Conservation (phyloP, 2,888 invertebrate genomes). For the Drosophila tanythrix region DNA sequence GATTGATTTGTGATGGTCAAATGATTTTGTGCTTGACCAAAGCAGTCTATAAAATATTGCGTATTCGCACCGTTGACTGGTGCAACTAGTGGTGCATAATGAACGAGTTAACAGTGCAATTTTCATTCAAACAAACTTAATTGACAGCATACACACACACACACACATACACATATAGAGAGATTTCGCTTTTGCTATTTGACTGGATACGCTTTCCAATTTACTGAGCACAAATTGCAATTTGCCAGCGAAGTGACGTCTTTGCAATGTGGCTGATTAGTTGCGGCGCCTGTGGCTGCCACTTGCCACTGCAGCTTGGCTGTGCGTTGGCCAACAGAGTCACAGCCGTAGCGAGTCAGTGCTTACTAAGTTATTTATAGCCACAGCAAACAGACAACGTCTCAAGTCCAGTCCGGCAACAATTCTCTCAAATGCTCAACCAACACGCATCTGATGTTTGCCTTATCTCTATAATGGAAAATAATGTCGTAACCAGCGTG, state of each 20-base stretch:
- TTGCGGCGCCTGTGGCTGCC: slow-evolving; percentile 35
- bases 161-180: background rate
- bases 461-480: slow-evolving; percentile 63
- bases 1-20: background rate
- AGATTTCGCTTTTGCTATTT: slow-evolving; percentile 11
- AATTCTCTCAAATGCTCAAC: background rate
- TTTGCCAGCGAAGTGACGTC: slow-evolving; percentile 34
- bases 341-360: slow-evolving; percentile 14
- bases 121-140: slow-evolving; percentile 36
- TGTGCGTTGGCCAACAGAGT: slow-evolving; percentile 25
- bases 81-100: background rate
- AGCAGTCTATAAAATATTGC: slow-evolving; percentile 7
- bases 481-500: slow-evolving; percentile 53
- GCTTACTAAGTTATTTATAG: slow-evolving; percentile 67
- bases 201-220: slow-evolving; percentile 36
- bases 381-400: slow-evolving; percentile 34
- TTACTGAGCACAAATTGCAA: slow-evolving; percentile 51
- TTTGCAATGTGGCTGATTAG: slow-evolving; percentile 54
- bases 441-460: slow-evolving; percentile 19
- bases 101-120: background rate
- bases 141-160: slow-evolving; percentile 9
- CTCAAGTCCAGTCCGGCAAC: slow-evolving; percentile 23
- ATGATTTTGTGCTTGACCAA: no score
- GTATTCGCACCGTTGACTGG: slow-evolving; percentile 6
- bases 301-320: slow-evolving; percentile 32